Evolutionary conservation across 2,888 invertebrate genomes (phyloP).

Genomic region (Oithona nana): DNA sequence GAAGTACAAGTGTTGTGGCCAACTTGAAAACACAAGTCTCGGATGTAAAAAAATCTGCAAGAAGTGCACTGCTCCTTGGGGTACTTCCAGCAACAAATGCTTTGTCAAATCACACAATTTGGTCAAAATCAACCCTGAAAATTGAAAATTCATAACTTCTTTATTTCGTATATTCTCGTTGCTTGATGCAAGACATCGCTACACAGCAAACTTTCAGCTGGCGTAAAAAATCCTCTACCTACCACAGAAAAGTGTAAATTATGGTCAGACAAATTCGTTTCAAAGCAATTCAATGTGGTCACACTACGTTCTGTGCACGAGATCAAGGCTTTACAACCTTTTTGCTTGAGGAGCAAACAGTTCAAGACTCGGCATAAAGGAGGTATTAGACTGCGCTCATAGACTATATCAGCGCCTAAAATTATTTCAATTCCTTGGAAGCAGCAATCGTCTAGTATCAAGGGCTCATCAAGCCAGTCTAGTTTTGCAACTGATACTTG

Average conservation of each 20-base stretch:
- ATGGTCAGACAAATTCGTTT: neutral
- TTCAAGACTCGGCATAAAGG: constrained; percentile 1
- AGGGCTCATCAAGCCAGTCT: neutral
- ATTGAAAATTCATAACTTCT: no score
- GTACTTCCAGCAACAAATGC: no score
- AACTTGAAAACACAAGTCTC: no score
- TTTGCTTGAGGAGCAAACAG: neutral
- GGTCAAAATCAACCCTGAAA: constrained; percentile 4
- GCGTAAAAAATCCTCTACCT: constrained; percentile 1
- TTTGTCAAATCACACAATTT: no score
- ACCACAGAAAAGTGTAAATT: neutral
- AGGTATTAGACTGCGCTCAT: neutral
- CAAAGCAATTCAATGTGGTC: constrained; percentile 8
- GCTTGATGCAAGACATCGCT: constrained; percentile 7
- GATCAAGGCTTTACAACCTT: neutral
- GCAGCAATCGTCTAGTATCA: neutral
- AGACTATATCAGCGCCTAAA: constrained; percentile 10
- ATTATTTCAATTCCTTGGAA: neutral
- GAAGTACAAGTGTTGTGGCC: no score
- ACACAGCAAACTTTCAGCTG: neutral
- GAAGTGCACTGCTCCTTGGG: no score
- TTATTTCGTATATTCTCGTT: constrained; percentile 6
- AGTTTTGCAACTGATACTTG: neutral
- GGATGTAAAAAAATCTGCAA: no score
- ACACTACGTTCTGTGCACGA: constrained; percentile 9